Conservation (phyloP, 2,113 vertebrate species). For the Sinocyclocheilus grahami region DNA sequence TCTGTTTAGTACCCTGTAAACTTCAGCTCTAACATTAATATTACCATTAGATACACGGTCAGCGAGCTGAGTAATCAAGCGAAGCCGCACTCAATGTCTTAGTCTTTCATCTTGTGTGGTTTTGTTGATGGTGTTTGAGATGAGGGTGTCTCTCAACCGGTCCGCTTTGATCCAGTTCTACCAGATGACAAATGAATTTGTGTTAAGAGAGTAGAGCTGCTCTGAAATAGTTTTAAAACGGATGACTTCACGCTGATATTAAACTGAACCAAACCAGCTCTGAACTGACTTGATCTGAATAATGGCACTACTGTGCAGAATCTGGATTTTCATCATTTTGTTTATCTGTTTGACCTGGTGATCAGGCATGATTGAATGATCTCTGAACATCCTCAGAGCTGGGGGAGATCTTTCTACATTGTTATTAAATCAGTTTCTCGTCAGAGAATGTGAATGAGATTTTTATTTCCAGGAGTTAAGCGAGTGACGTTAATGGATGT, state of each 20-base stretch:
- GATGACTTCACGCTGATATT: no score
- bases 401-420: background rate
- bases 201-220: background rate
- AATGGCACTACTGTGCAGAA: no score
- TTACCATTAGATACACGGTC: background rate
- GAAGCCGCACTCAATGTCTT: background rate
- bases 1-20: no score
- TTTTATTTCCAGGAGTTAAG: background rate
- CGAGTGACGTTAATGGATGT: background rate
- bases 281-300: no score
- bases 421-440: background rate
- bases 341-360: background rate
- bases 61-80: background rate
- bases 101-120: background rate
- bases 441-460: background rate
- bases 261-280: no score
- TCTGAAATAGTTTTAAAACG: no score
- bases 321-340: background rate
- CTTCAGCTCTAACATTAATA: background rate
- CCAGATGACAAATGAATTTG: background rate
- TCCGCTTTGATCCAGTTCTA: background rate
- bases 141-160: background rate
- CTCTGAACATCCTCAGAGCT: background rate
- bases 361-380: background rate
- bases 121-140: background rate